Conservation (phyloP, 1,140 invertebrate species). For the Streblospio benedicti region DNA sequence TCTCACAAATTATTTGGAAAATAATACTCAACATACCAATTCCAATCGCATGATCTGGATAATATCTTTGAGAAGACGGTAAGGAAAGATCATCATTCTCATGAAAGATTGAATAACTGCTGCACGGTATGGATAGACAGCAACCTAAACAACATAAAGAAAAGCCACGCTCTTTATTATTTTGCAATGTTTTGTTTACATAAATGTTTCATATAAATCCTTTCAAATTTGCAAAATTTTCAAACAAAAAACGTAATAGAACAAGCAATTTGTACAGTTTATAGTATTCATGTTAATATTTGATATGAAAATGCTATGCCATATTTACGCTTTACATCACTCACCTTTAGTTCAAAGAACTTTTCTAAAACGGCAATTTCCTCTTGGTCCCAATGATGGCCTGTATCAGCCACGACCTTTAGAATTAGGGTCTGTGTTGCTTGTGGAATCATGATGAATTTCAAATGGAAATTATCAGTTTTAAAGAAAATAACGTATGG, state of each 20-base stretch:
- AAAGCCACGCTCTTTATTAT: neutral
- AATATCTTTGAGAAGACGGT: conserved; percentile 79
- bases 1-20: neutral
- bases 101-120: conserved; percentile 75
- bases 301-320: neutral
- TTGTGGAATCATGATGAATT: conserved; percentile 71
- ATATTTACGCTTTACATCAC: neutral
- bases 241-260: neutral
- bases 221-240: too few species aligned
- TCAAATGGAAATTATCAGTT: conserved; percentile 72
- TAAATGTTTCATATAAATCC: too few species aligned
- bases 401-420: conserved; percentile 69
- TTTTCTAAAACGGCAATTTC: conserved; percentile 80
- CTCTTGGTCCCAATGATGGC: conserved; percentile 73
- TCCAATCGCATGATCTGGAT: conserved; percentile 80
- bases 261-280: neutral
- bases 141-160: conserved; percentile 33
- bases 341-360: conserved; percentile 80
- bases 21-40: conserved; percentile 47
- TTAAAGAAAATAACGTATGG: conserved; percentile 82
- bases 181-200: too few species aligned
- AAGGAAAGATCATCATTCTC: conserved; percentile 69
- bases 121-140: conserved; percentile 75
- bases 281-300: neutral
- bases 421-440: conserved; percentile 83